phyloP scores from a whole-genome alignment of 2,113 vertebrate species.

The Pteruthius melanotis region DNA sequence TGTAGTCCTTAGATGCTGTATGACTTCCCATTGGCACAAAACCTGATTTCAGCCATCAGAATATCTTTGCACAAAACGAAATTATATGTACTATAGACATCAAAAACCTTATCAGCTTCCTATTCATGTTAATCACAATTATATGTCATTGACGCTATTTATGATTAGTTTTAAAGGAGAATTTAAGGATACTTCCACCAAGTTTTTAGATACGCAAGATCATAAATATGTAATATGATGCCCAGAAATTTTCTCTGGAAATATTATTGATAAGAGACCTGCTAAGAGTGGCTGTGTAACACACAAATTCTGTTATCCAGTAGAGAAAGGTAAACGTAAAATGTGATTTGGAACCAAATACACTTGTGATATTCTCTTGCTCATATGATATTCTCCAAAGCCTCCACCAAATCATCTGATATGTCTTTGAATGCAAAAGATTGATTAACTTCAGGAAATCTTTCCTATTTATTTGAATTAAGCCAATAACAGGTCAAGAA shows the following conservation, averaged over 20 bases:
- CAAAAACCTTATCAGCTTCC: not conserved
- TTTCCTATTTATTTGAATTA: not conserved
- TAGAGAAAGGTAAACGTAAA: not conserved
- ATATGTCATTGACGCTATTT: not conserved
- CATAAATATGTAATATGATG: not conserved
- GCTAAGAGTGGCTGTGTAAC: not conserved
- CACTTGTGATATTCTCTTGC: not conserved
- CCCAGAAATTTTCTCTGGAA: not conserved
- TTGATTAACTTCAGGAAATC: not conserved
- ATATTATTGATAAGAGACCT: not conserved
- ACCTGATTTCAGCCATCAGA: not conserved
- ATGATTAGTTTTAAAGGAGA: not conserved
- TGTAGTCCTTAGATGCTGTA: not conserved
- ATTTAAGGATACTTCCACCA: not conserved
- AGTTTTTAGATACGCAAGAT: not conserved
- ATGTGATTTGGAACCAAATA: not conserved
- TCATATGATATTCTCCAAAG: not conserved
- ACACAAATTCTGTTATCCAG: not conserved
- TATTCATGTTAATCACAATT: not conserved
- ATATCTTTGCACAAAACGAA: not conserved
- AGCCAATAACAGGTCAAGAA: not conserved
- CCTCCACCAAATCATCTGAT: not conserved
- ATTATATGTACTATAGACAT: not conserved
- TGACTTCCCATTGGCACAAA: not conserved
- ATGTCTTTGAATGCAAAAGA: not conserved